Evolutionary conservation across 2,888 invertebrate genomes (phyloP), one percentile per base, ranked within the genome.

Genomic region (Eupithecia tripunctaria): DNA sequence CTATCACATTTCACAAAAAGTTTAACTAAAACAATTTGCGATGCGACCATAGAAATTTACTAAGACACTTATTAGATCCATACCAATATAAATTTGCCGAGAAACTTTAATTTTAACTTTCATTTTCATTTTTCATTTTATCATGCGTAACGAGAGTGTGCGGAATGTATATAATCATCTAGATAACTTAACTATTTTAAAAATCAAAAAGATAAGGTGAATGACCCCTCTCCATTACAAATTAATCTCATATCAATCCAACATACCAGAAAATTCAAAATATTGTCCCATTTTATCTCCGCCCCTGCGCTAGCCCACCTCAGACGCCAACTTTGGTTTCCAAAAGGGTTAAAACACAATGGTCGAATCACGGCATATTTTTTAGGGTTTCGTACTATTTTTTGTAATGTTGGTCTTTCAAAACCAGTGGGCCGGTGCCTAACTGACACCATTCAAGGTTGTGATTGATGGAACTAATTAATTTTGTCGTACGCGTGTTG

Each of bases 381-480:
- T 88, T 72, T 67, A 75, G 72, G 70, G 68, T 41, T 64, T 63
- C 43, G 43, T 18, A 47, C 32, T 36, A 15, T 69, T 87, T 89
- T 91, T 90, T 89, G 64, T 64, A 64, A 80, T 84, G 47, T 51
- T 51, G 47, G 87, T 84, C 84, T 89, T 89, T 78, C 41, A 88
- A 89, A 89, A 84, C 83, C 91, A 89, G 88, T 89, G 90, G 91
- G 90, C 91, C 89, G 87, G 85, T 84, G 85, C 82, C 75, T 79
- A 78, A 83, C 85, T 89, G 90, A 89, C 91, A 89, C 89, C 84
- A 91, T 92, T 92, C 90, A 91, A 32, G 78, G 78, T 79, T 80
- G 83, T 93, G 94, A 94, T 93, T 91, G 94, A 94, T 94, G 93
- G 86, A 92, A 93, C 94, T 94, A 94, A 94, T 94, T 94, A 94